Base-by-base conservation (phyloP, 2,113 vertebrate species). In the Anthoscopus minutus region DNA sequence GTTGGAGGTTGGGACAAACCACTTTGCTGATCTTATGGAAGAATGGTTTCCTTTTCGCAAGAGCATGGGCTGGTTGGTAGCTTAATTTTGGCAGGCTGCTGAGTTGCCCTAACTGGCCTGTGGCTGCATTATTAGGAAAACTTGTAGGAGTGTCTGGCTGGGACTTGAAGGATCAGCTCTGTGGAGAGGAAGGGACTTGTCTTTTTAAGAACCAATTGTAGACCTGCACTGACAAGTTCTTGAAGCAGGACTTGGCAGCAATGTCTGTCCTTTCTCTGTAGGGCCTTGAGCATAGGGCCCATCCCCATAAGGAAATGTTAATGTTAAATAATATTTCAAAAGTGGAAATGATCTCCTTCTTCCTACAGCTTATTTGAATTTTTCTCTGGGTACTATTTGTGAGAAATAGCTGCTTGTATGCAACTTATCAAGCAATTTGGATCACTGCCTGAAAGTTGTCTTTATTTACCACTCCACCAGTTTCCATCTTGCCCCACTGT, bases 261-360 rank as follows among this genome's bases (percentile, higher is more conserved):
- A 1, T 28, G 33, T 61, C 54, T 69, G 3, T 24, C 42, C 51
- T 62, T 88, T 81, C 72, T 73, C 42, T 40, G 33, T 42, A 54
- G 56, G 51, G 19, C 88, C 54, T 93, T 92, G 88, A 88, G 62
- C 71, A 27, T 13, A 21, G 38, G 37, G 42, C 79, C 79, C 42
- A 54, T 86, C 51, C 69, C 60, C 51, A 22, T 81, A 86, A 92
- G 88, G 95, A 93, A 95, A 92, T 9, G 11, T 86, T 83, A 33
- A 58, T 4, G 25, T 89, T 86, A 89, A 92, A 87, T 88, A 87
- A 64, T 76, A 79, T 85, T 89, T 81, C 65, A 48, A 13, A 88
- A 64, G 77, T 71, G 92, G 91, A 96, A 92, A 92, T 97, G 28
- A 94, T 72, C 76, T 94, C 73, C 89, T 89, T 92, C 77, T 96